These are phyloP conservation scores for Hirtodrosophila alboralis DNA, from an alignment of 2,888 invertebrate genomes.

Conservation along the genomic window DNA sequence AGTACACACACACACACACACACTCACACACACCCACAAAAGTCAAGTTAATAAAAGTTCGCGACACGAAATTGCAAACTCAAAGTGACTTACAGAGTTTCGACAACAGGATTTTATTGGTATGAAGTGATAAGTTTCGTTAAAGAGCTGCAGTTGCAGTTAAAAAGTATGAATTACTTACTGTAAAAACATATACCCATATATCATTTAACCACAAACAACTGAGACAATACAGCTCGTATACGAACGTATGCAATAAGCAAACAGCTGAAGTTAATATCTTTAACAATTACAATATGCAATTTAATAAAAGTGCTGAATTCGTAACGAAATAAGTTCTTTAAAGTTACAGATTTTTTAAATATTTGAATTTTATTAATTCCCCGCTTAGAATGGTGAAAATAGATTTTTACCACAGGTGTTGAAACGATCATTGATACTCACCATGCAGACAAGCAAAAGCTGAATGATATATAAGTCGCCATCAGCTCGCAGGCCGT, in stretches of 20 bases:
- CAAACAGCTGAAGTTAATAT: too few species aligned
- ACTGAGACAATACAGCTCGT: conserved; percentile 6
- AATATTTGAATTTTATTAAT: too few species aligned
- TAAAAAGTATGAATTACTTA: conserved; percentile 15
- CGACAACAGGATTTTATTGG: conserved; percentile 25
- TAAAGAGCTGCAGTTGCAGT: conserved; percentile 26
- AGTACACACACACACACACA: conserved; percentile 10
- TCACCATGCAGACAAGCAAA: too few species aligned
- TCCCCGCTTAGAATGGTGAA: too few species aligned
- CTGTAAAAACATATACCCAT: conserved; percentile 5
- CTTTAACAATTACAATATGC: too few species aligned
- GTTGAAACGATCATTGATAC: too few species aligned
- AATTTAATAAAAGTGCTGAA: too few species aligned
- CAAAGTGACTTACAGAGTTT: conserved; percentile 49
- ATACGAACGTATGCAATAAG: conserved; percentile 4
- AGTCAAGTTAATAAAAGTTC: conserved; percentile 67
- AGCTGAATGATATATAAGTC: too few species aligned
- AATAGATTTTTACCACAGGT: too few species aligned
- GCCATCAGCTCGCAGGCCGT: too few species aligned
- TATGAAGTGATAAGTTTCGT: conserved; percentile 41
- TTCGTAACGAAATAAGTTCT: too few species aligned
- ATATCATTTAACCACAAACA: conserved; percentile 5
- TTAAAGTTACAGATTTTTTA: too few species aligned
- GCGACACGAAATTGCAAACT: conserved; percentile 53
- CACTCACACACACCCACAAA: conserved; percentile 12